phyloP scores from a whole-genome alignment of 2,113 vertebrate species.

The Etheostoma spectabile region DNA sequence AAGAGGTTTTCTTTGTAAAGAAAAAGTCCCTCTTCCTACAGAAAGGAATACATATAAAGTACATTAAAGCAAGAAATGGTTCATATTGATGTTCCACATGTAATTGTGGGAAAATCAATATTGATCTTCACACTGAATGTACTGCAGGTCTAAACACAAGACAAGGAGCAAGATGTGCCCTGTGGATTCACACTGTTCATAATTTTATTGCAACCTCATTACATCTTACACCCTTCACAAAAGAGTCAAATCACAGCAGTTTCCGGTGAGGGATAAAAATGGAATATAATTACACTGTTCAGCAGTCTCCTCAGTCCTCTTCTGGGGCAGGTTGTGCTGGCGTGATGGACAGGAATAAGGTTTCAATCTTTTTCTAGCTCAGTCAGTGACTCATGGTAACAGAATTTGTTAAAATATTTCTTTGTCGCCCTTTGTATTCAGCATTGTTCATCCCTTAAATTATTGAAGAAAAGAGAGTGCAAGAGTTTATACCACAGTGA shows the following conservation, averaged over 20 bases:
- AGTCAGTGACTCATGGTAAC: not conserved
- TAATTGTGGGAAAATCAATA: not conserved
- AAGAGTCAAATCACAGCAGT: not conserved
- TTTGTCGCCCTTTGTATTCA: not conserved
- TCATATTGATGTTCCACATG: not conserved
- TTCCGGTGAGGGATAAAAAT: not conserved
- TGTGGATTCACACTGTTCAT: not conserved
- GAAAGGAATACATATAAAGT: not conserved
- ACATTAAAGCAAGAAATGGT: not conserved
- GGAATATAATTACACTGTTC: slow-evolving; percentile 15
- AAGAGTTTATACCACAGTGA: slow-evolving; percentile 13
- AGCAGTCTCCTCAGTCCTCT: slow-evolving; percentile 9
- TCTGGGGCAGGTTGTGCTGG: not conserved
- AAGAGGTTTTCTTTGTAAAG: not conserved
- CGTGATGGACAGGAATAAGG: slow-evolving; percentile 8
- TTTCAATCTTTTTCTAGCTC: not conserved
- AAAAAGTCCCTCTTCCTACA: not conserved
- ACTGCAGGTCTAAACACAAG: not conserved
- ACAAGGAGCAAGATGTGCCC: not conserved
- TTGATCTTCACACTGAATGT: not conserved
- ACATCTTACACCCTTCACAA: not conserved
- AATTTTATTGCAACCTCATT: slow-evolving; percentile 3
- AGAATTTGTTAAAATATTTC: not conserved
- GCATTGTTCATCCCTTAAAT: not conserved
- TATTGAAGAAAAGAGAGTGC: not conserved